phyloP scores from a whole-genome alignment of 2,888 invertebrate species.

The Eupelmus urozonus region DNA sequence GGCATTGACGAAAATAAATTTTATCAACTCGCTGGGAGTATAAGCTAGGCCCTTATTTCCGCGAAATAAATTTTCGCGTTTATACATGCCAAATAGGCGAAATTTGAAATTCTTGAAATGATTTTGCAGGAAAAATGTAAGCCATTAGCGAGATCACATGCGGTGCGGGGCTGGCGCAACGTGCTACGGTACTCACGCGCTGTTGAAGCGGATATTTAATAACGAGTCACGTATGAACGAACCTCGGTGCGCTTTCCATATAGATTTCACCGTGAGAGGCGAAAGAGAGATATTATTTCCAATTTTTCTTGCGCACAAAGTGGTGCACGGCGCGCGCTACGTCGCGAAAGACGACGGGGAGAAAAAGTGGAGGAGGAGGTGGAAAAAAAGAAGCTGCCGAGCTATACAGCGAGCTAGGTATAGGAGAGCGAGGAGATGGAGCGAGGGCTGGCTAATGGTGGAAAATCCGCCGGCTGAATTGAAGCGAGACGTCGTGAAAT shows the following conservation, averaged over 20 bases:
- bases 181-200: slow-evolving; percentile 54
- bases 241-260: slow-evolving; percentile 70
- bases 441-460: slow-evolving; percentile 72
- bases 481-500: slow-evolving; percentile 76
- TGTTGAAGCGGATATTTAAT: slow-evolving; percentile 70
- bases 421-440: slow-evolving; percentile 62
- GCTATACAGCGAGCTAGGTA: slow-evolving; percentile 32
- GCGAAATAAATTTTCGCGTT: slow-evolving; percentile 33
- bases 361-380: slow-evolving; percentile 40
- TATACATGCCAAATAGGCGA: background rate
- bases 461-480: slow-evolving; percentile 75
- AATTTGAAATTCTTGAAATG: slow-evolving; percentile 36
- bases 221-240: slow-evolving; percentile 70
- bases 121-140: slow-evolving; percentile 50
- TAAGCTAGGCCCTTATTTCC: background rate
- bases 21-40: background rate
- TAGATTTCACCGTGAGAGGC: slow-evolving; percentile 65
- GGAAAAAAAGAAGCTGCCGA: slow-evolving; percentile 48
- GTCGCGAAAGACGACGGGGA: slow-evolving; percentile 54
- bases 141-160: slow-evolving; percentile 58
- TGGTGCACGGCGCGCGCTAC: slow-evolving; percentile 65
- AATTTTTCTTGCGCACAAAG: slow-evolving; percentile 75
- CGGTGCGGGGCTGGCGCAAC: no score
- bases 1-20: background rate
- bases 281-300: slow-evolving; percentile 73